These are phyloP conservation scores for Chloromyia formosa DNA, from an alignment of 2,888 invertebrate genomes.

Conservation along the genomic window DNA sequence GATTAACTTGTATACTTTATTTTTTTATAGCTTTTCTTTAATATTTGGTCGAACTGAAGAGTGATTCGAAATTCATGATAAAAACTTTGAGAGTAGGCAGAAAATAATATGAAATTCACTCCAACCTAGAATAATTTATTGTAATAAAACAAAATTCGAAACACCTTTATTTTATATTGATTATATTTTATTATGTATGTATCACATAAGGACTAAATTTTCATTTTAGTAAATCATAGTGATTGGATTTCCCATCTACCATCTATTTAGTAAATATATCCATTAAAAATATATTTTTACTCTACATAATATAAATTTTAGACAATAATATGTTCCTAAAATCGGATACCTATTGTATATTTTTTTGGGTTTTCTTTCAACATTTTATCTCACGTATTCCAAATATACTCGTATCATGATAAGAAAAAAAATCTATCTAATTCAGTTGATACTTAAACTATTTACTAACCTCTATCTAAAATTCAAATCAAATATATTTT, in stretches of 20 bases:
- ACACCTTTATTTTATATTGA: neutral
- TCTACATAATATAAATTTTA: slow-evolving; percentile 18
- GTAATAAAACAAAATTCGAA: too few relatives aligned
- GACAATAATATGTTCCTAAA: slow-evolving; percentile 25
- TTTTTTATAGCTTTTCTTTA: too few relatives aligned
- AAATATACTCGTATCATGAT: neutral
- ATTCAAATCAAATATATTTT: neutral
- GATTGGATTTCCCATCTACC: neutral
- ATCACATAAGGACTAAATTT: slow-evolving; percentile 25
- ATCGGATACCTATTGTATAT: slow-evolving; percentile 15
- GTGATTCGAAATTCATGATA: too few relatives aligned
- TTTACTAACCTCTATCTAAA: neutral
- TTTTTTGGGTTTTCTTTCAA: neutral
- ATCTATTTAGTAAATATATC: slow-evolving; percentile 11
- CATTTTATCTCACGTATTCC: neutral
- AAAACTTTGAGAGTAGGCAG: too few relatives aligned
- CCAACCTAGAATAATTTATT: too few relatives aligned
- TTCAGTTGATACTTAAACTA: neutral
- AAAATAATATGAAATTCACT: too few relatives aligned
- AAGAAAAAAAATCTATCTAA: neutral
- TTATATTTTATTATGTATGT: slow-evolving; percentile 14
- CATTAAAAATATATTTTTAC: slow-evolving; percentile 23
- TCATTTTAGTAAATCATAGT: neutral
- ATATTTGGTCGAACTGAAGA: too few relatives aligned
- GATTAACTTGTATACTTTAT: too few relatives aligned